Evolutionary conservation across 2,888 invertebrate species (phyloP).

Genomic region (Acrobasis repandana): DNA sequence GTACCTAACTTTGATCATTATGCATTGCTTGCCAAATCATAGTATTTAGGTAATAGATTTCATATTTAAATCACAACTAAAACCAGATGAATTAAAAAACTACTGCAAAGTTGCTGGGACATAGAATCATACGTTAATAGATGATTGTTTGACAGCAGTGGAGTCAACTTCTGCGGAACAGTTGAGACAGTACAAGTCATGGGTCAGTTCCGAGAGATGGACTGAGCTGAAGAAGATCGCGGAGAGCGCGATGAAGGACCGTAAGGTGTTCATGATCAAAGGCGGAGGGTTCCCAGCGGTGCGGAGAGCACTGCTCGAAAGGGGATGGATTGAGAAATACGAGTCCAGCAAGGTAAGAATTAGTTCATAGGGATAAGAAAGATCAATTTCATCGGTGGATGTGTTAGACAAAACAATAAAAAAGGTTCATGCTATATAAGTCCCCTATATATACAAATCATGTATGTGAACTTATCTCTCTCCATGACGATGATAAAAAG

Average conservation of each 20-base stretch:
- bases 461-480: no score
- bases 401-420: no score
- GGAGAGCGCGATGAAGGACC: constrained; percentile 85
- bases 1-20: no score
- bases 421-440: no score
- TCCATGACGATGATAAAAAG: no score
- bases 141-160: constrained; percentile 26
- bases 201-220: constrained; percentile 86
- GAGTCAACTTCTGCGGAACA: constrained; percentile 68
- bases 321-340: constrained; percentile 89
- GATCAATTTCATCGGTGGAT: no score
- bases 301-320: constrained; percentile 85
- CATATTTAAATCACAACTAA: not conserved
- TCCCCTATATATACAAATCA: no score
- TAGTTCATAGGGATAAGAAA: no score
- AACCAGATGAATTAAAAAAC: not conserved
- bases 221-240: constrained; percentile 85
- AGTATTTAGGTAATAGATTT: no score
- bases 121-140: not conserved
- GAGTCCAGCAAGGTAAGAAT: constrained; percentile 74
- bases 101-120: not conserved
- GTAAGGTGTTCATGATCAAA: constrained; percentile 86
- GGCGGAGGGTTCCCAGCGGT: constrained; percentile 89
- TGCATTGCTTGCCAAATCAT: no score
- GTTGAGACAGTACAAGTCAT: constrained; percentile 73